Evolutionary conservation across 2,113 vertebrate species (phyloP), one percentile per base, ranked within the genome.

Genomic region (Sylvietta virens): DNA sequence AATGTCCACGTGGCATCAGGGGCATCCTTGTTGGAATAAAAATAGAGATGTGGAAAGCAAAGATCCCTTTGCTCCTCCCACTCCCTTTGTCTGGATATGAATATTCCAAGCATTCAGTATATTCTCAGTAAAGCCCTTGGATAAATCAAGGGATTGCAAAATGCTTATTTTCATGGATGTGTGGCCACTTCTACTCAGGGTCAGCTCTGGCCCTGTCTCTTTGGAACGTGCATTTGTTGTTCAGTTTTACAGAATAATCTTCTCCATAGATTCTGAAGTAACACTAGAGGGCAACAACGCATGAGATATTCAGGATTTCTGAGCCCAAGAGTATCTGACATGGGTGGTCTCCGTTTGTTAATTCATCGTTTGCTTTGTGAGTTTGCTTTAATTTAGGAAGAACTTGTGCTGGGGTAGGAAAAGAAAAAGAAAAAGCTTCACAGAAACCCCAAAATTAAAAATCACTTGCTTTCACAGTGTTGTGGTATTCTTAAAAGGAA

Each of bases 211-310:
- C 19, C 21, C 50, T 31, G 10, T 17, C 28, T 42, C 42, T 70
- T 16, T 71, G 65, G 73, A 84, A 67, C 0, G 3, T 24, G 16
- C 22, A 50, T 60, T 70, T 54, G 6, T 51, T 48, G 11, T 28
- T 81, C 58, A 65, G 0, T 79, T 94, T 88, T 67, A 47, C 33
- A 58, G 60, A 78, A 21, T 22, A 71, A 50, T 54, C 60, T 57
- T 86, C 56, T 47, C 69, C 39, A 12, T 3, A 15, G 47, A 64
- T 82, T 87, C 50, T 15, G 16, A 69, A 85, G 27, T 78, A 96
- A 80, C 97, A 92, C 95, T 61, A 98, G 97, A 95, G 96, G 97
- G 96, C 97, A 97, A 95, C 76, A 88, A 92, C 31, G 90, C 45
- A 51, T 60, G 90, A 78, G 79, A 94, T 44, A 80, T 71, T 60